Conservation (phyloP, 1,140 invertebrate genomes). For the Dysdera silvatica region DNA sequence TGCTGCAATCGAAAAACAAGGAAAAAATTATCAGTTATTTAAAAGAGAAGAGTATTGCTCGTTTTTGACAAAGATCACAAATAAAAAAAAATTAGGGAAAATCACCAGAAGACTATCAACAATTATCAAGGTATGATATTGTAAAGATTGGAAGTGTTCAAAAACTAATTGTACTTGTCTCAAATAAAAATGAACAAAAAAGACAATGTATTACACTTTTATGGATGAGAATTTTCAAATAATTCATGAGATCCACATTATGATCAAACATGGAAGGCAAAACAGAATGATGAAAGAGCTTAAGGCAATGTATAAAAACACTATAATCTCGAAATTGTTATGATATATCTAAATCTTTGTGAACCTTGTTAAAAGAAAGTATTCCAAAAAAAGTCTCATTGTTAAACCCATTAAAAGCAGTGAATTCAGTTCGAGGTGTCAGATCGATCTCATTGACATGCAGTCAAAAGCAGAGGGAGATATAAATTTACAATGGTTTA, state of each 20-base stretch:
- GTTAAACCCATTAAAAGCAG: not conserved
- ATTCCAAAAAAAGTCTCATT: not conserved
- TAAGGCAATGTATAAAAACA: constrained; percentile 4
- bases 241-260: not conserved
- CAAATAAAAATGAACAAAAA: not conserved
- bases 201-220: not conserved
- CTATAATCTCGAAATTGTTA: not conserved
- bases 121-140: constrained; percentile 1
- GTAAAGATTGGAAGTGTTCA: not conserved
- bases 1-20: not conserved
- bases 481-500: not conserved
- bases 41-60: not conserved
- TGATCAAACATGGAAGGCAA: not conserved
- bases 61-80: not conserved
- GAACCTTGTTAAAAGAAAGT: not conserved
- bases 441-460: too few species aligned
- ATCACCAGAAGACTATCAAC: not conserved
- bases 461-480: not conserved
- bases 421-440: too few species aligned
- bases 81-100: not conserved
- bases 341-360: constrained; percentile 1
- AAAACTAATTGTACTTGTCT: not conserved
- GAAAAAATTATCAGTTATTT: constrained; percentile 2
- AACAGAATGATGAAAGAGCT: constrained; percentile 2
- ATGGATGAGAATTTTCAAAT: constrained; percentile 1